These are phyloP conservation scores for Atrina japonica DNA, from an alignment of 2,888 invertebrate species.

Conservation along the genomic window DNA sequence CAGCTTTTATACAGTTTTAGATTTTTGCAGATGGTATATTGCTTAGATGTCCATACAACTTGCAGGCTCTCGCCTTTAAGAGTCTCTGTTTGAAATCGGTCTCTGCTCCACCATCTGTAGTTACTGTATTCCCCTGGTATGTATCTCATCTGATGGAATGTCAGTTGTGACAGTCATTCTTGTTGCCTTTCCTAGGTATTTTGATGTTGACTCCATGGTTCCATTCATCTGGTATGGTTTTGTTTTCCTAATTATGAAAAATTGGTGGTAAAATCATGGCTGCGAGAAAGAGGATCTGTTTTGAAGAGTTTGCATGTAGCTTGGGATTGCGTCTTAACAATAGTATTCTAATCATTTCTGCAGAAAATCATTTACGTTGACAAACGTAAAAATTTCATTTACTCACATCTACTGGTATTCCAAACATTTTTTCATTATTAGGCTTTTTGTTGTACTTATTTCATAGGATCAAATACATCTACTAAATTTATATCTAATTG, in stretches of 20 bases:
- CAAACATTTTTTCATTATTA: too few relatives aligned
- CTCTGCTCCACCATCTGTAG: conserved; percentile 14
- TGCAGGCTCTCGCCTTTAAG: conserved; percentile 1
- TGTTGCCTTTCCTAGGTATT: conserved; percentile 40
- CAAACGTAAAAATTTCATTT: too few relatives aligned
- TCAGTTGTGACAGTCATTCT: conserved; percentile 35
- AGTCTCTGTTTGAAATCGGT: conserved; percentile 5
- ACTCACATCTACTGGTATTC: too few relatives aligned
- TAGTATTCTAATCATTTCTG: too few relatives aligned
- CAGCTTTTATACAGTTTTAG: not conserved
- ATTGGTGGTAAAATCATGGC: conserved; percentile 21
- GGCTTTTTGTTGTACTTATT: too few relatives aligned
- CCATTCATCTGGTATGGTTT: conserved; percentile 20
- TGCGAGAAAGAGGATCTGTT: conserved; percentile 30
- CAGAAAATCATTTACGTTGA: too few relatives aligned
- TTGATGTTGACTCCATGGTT: conserved; percentile 31
- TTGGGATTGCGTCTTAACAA: too few relatives aligned
- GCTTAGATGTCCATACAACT: not conserved
- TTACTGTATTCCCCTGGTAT: conserved; percentile 2
- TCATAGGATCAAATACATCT: too few relatives aligned
- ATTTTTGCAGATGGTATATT: conserved; percentile 1
- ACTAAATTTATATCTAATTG: too few relatives aligned
- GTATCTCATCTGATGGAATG: conserved; percentile 35
- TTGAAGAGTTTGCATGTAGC: too few relatives aligned
- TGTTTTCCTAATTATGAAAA: conserved; percentile 20